These are phyloP conservation scores for Taenaris catops DNA, from an alignment of 2,888 invertebrate species.

Conservation along the genomic window DNA sequence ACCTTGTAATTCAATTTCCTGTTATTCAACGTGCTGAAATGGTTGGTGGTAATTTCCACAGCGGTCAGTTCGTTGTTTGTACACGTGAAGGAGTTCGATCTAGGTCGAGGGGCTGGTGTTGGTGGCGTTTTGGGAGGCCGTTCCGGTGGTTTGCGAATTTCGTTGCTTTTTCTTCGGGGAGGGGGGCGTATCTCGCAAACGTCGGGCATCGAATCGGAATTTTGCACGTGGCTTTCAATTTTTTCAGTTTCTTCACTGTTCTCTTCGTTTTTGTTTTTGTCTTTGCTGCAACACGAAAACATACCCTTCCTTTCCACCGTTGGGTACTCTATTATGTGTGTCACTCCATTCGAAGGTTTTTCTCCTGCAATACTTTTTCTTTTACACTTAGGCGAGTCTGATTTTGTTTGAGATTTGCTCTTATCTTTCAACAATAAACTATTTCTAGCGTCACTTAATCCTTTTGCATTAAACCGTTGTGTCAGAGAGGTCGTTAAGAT, in stretches of 20 bases:
- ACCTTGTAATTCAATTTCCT: slow-evolving; percentile 66
- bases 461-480: slow-evolving; percentile 71
- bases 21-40: slow-evolving; percentile 67
- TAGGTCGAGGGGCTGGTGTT: slow-evolving; percentile 71
- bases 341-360: slow-evolving; percentile 61
- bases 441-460: slow-evolving; percentile 72
- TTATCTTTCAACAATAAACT: slow-evolving; percentile 71
- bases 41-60: slow-evolving; percentile 62
- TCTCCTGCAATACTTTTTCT: slow-evolving; percentile 59
- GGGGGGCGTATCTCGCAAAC: slow-evolving; percentile 82
- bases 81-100: slow-evolving; percentile 79
- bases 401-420: slow-evolving; percentile 52
- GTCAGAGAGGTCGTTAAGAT: too few species aligned
- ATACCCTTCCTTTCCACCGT: slow-evolving; percentile 86
- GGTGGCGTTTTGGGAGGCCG: slow-evolving; percentile 83
- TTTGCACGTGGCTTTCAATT: slow-evolving; percentile 51
- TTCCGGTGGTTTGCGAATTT: slow-evolving; percentile 81
- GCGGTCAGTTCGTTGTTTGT: slow-evolving; percentile 60
- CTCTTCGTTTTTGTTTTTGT: slow-evolving; percentile 74
- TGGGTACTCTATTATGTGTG: slow-evolving; percentile 84
- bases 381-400: slow-evolving; percentile 67
- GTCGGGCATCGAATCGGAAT: slow-evolving; percentile 64
- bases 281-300: slow-evolving; percentile 85
- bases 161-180: slow-evolving; percentile 79
- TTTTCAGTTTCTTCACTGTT: slow-evolving; percentile 63